Conservation (phyloP, 1,140 invertebrate species). For the Lordiphosa clarofinis region DNA sequence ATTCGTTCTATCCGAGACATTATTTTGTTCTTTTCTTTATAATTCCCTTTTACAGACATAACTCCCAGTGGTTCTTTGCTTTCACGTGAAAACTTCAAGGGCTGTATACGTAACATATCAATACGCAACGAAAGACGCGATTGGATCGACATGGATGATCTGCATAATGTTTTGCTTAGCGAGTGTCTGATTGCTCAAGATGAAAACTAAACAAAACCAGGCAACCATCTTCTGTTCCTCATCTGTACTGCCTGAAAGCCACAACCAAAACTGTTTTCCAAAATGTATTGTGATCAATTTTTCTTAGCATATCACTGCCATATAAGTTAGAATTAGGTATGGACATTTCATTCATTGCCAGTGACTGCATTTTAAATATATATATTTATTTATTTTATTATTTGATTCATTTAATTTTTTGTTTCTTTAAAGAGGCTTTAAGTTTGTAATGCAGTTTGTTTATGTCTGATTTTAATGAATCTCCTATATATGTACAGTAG, state of each 20-base stretch:
- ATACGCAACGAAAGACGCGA: constrained; percentile 85
- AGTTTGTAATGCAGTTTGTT: constrained; percentile 55
- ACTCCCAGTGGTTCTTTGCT: constrained; percentile 85
- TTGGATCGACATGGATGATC: constrained; percentile 90
- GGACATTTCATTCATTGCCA: constrained; percentile 35
- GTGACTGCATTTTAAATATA: constrained; percentile 68
- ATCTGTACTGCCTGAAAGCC: constrained; percentile 29
- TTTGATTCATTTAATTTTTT: constrained; percentile 30
- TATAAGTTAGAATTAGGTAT: constrained; percentile 53
- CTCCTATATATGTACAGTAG: constrained; percentile 38
- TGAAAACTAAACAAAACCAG: constrained; percentile 32
- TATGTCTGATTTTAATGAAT: constrained; percentile 20
- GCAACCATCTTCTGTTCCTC: constrained; percentile 1
- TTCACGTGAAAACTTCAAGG: constrained; percentile 91
- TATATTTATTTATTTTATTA: constrained; percentile 16
- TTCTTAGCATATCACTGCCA: constrained; percentile 65
- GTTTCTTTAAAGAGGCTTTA: constrained; percentile 63
- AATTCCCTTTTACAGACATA: constrained; percentile 81
- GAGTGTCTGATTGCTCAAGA: constrained; percentile 83
- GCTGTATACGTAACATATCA: constrained; percentile 92
- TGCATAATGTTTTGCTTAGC: constrained; percentile 91
- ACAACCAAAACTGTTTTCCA: constrained; percentile 72
- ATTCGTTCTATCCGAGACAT: no score
- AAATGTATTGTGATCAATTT: constrained; percentile 75
- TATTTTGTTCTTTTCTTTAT: no score